Evolutionary conservation across 2,888 invertebrate genomes (phyloP), one percentile per base, ranked within the genome.

Genomic region (Caenorhabditis afra): DNA sequence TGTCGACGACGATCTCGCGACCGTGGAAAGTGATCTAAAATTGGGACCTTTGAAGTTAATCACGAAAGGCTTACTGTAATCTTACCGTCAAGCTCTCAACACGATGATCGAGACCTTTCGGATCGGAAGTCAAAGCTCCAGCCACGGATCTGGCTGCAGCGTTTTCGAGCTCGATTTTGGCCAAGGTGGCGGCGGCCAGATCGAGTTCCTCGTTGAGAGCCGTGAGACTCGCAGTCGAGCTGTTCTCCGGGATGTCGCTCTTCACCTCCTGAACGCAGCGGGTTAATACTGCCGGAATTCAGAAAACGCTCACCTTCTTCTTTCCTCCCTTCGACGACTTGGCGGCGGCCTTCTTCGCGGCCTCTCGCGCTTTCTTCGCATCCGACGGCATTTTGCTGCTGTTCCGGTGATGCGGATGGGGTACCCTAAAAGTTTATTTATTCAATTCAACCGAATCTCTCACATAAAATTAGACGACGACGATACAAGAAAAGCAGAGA

Each of bases 301-400:
- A 7, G 29, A 29, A 3, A 14, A 41, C 11, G 7, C 67, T 44
- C 44, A 62, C 67, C 71, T 58, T 77, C 61, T 71, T 71, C 47
- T 78, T 74, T 78, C 81, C 81, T 47, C 66, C 62, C 65, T 74
- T 78, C 37, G 68, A n/a, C n/a, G n/a, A 61, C 39, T 84, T 84
- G 14, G 81, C 73, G 22, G 82, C 84, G 47, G 82, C 97, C 91
- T 98, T 99, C 92, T 98, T 99, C 91, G 96, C 96, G 91, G 95
- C 95, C 90, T 95, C 96, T 91, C 97, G 95, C 91, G 96, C 95
- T 93, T 99, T 98, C 92, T 99, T 98, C 41, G 97, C 94, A 92
- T 98, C 98, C 89, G 99, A 99, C 91, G 99, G 97, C 99, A 99
- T 99, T 49, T 22, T 73, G 41, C 35, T 57, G 57, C 64, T 55